Conservation (phyloP, 2,113 vertebrate species). For the Meriones unguiculatus region DNA sequence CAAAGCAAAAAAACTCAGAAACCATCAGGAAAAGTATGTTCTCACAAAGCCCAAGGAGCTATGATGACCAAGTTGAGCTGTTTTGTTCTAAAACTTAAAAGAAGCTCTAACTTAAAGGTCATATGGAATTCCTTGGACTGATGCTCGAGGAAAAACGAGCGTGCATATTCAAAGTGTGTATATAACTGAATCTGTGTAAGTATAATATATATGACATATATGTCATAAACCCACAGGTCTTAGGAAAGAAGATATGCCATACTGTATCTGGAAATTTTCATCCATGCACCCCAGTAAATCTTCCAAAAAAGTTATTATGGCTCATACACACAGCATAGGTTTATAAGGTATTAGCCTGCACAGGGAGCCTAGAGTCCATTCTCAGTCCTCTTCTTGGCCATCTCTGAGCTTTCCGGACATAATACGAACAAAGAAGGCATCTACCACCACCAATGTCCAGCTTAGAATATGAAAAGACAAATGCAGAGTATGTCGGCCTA, state of each 20-base stretch:
- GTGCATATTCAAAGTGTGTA: background rate
- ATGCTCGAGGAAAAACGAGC: background rate
- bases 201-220: background rate
- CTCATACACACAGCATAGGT: background rate
- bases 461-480: conserved; percentile 12
- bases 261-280: background rate
- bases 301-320: background rate
- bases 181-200: background rate
- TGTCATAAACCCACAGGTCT: background rate
- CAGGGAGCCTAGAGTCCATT: background rate
- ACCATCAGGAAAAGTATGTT: background rate
- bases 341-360: background rate
- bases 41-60: background rate
- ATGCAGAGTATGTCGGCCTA: background rate
- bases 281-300: background rate
- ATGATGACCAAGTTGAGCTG: background rate
- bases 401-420: background rate
- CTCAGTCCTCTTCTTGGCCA: background rate
- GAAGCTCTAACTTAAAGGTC: background rate
- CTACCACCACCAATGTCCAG: background rate
- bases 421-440: background rate
- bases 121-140: conserved; percentile 8
- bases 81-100: conserved; percentile 10
- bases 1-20: background rate
- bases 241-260: background rate